Percentiles rank a stretch among this genome's conserved stretches.
Evolutionary conservation across 2,888 invertebrate species (phyloP).

Genomic region (Pseudoips prasinana): DNA sequence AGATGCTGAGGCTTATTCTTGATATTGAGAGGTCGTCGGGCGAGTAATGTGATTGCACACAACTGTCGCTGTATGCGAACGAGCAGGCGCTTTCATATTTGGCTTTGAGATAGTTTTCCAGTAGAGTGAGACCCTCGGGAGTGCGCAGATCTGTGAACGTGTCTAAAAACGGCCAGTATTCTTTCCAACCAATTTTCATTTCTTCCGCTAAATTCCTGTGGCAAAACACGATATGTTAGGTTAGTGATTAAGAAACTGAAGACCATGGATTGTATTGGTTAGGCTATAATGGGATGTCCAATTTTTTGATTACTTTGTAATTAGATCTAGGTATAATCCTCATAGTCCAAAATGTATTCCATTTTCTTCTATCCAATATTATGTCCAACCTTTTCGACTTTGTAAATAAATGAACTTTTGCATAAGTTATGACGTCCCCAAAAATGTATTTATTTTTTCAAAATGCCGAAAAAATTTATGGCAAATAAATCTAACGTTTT

Average conservation of each 20-base stretch:
- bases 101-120: conserved; percentile 88
- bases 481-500: too few species aligned
- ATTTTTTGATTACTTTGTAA: too few species aligned
- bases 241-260: background rate
- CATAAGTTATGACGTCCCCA: too few species aligned
- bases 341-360: too few species aligned
- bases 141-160: conserved; percentile 90
- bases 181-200: conserved; percentile 91
- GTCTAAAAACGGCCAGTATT: conserved; percentile 96
- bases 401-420: too few species aligned
- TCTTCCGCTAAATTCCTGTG: conserved; percentile 85
- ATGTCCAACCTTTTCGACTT: too few species aligned
- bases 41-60: conserved; percentile 45
- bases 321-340: too few species aligned
- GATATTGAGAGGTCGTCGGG: conserved; percentile 60
- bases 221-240: conserved; percentile 1
- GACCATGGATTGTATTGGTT: too few species aligned
- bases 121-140: conserved; percentile 85
- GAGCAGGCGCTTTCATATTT: conserved; percentile 75
- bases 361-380: too few species aligned
- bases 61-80: conserved; percentile 60
- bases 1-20: conserved; percentile 51
- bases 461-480: too few species aligned
- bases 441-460: too few species aligned
- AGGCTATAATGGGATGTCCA: too few species aligned